These are phyloP conservation scores for Noctua comes DNA, from an alignment of 2,888 invertebrate species.

Conservation along the genomic window DNA sequence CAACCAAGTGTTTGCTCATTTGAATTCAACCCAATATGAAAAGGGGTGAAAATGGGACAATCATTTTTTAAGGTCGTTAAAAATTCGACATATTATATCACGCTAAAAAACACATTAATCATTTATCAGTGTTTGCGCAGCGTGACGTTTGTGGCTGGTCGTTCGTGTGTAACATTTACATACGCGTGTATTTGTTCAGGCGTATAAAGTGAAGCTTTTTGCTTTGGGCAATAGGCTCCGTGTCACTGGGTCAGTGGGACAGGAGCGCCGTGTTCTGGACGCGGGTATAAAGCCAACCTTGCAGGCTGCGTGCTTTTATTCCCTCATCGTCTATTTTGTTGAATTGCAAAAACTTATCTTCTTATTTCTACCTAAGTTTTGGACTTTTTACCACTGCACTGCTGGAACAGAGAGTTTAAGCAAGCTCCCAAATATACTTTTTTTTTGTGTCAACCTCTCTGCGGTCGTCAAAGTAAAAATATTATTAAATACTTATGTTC, in stretches of 20 bases:
- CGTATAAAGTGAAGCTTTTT: conserved; percentile 78
- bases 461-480: conserved; percentile 4
- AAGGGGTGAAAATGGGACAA: conserved; percentile 9
- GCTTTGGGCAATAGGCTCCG: conserved; percentile 74
- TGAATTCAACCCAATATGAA: conserved; percentile 10
- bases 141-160: conserved; percentile 70
- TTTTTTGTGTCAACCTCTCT: background rate
- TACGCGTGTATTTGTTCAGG: conserved; percentile 81
- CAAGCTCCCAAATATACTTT: background rate
- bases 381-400: background rate
- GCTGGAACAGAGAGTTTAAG: background rate
- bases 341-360: conserved; percentile 3
- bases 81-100: conserved; percentile 60
- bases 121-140: conserved; percentile 70
- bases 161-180: conserved; percentile 76
- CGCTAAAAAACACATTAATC: conserved; percentile 71
- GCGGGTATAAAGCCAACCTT: conserved; percentile 77
- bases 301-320: conserved; percentile 69
- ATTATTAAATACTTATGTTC: conserved; percentile 28
- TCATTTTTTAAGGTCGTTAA: conserved; percentile 41
- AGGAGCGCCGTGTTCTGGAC: conserved; percentile 76
- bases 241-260: conserved; percentile 86
- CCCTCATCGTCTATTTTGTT: conserved; percentile 60
- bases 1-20: conserved; percentile 28
- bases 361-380: conserved; percentile 6